phyloP scores from a whole-genome alignment of 2,797 vertebrate species.

The Antrozous pallidus region DNA sequence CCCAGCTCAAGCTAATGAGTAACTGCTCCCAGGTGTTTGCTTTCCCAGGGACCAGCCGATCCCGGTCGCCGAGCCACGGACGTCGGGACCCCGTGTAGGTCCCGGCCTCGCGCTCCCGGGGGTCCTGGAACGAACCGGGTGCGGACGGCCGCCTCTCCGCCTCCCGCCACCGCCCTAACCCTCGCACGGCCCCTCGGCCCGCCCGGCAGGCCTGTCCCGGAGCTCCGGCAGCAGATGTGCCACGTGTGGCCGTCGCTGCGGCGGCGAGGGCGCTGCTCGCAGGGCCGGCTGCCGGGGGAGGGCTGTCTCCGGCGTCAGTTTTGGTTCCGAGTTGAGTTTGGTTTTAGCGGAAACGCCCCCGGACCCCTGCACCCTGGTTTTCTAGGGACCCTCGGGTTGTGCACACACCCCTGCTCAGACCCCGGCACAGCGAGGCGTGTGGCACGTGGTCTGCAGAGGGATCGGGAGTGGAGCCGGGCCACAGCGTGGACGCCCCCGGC shows the following conservation, averaged over 20 bases:
- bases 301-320: not conserved
- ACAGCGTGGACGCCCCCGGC: accelerated
- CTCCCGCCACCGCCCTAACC: not conserved
- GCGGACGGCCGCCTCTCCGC: not conserved
- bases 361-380: too few relatives aligned
- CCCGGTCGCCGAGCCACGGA: not conserved
- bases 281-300: accelerated
- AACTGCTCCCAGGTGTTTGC: not conserved
- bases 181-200: not conserved
- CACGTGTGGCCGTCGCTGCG: accelerated
- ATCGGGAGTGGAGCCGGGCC: accelerated
- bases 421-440: accelerated
- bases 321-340: not conserved
- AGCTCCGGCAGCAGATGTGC: accelerated
- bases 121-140: not conserved
- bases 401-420: accelerated
- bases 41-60: not conserved
- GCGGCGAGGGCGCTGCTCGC: not conserved
- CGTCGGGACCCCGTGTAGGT: not conserved
- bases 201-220: accelerated
- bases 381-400: too few relatives aligned
- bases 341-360: accelerated
- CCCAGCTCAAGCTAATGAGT: too few relatives aligned
- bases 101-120: not conserved
- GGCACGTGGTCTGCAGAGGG: not conserved